Evolutionary conservation across 2,797 vertebrate genomes (phyloP), one percentile per base, ranked within the genome.

Genomic region (Pterois miles): DNA sequence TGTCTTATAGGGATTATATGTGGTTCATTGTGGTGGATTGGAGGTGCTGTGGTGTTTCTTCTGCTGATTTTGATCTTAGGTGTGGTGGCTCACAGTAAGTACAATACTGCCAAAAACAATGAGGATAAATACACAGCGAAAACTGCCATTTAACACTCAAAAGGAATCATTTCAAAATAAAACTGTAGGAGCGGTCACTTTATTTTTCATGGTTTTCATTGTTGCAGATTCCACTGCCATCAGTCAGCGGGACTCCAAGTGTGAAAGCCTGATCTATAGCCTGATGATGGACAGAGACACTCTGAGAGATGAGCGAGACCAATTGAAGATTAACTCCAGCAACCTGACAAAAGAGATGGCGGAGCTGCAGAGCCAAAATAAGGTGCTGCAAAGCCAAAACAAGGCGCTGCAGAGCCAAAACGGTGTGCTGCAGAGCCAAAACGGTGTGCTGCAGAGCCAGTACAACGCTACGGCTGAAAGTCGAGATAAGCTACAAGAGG

Each of bases 71-170:
- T 68, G 54, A 90, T 76, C 53, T 13, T 85, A 29, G 48, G 22
- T 12, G 6, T 86, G 20, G 56, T 83, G 43, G 70, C 34, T 10
- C 46, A 71, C 18, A 68, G 88, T 90, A 73, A 88, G 83, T 87
- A 25, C 9, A 54, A 11, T 13, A 9, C 31, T 71, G 8, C 2
- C 18, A 63, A 6, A 6, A 60, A 18, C n/a, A 52, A 33, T 76
- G 2, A 65, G 3, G 22, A 36, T 38, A 6, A 22, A 1, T 52
- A n/a, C 14, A 70, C 14, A 40, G 5, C 36, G 46, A 76, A 43
- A 23, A 65, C 38, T 56, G 16, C 29, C 12, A 25, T 6, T 48
- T 1, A 59, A 62, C 34, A 23, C 25, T 43, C 9, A 4, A 64
- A 18, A 50, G 33, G 5, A 25, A 48, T 54, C 8, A 52, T 4